Conservation (phyloP, 1,140 invertebrate genomes). For the Drosophila neocordata region DNA sequence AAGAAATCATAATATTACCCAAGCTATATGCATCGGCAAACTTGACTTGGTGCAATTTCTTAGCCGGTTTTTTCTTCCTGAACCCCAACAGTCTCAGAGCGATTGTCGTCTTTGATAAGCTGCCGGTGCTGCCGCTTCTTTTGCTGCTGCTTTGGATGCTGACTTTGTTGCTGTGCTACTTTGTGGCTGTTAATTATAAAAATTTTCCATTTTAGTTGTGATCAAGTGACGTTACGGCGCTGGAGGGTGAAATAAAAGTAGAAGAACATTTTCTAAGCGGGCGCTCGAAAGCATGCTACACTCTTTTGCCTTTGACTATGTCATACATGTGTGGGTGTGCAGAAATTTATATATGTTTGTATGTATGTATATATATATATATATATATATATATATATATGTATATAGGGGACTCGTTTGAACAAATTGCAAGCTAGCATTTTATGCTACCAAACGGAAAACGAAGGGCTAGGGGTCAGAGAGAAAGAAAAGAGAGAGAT, state of each 20-base stretch:
- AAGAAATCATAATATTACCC: slow-evolving; percentile 32
- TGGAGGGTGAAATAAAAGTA: background rate
- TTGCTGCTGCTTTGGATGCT: slow-evolving; percentile 34
- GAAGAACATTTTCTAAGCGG: slow-evolving; percentile 59
- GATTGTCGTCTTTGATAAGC: slow-evolving; percentile 72
- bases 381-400: slow-evolving; percentile 30
- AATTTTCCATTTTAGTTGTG: slow-evolving; percentile 59
- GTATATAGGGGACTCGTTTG: slow-evolving; percentile 49
- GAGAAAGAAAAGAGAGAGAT: background rate
- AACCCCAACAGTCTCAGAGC: slow-evolving; percentile 15
- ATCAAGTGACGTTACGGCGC: slow-evolving; percentile 26
- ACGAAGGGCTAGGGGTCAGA: background rate
- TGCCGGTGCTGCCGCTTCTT: slow-evolving; percentile 31
- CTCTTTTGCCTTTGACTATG: slow-evolving; percentile 57
- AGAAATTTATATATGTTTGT: slow-evolving; percentile 19
- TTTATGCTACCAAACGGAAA: slow-evolving; percentile 40
- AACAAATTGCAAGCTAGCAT: slow-evolving; percentile 78
- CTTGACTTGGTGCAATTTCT: slow-evolving; percentile 47
- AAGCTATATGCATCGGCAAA: slow-evolving; percentile 31
- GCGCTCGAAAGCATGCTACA: slow-evolving; percentile 73
- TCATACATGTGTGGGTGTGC: slow-evolving; percentile 23
- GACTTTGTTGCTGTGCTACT: slow-evolving; percentile 53
- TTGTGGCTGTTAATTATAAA: slow-evolving; percentile 77
- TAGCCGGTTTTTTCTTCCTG: slow-evolving; percentile 35
- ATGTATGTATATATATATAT: slow-evolving; percentile 18